A percentile compares a stretch with the other conserved stretches of the same genome.
Evolutionary conservation across 2,797 vertebrate genomes (phyloP).

Genomic region (Sebastes minor): DNA sequence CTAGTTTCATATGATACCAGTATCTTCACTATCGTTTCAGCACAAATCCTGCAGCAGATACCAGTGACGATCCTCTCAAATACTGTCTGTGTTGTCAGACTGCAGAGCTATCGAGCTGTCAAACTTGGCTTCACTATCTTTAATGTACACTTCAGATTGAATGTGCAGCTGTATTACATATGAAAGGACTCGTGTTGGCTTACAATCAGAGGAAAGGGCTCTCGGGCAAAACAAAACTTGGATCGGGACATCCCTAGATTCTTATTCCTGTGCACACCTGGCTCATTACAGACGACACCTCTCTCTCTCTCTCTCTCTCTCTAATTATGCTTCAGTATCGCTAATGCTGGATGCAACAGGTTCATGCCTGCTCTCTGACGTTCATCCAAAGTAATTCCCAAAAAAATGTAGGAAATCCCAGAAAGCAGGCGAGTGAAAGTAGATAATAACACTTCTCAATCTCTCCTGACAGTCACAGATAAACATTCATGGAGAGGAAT

Average conservation of each 20-base stretch:
- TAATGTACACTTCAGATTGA: not conserved
- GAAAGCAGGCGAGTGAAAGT: not conserved
- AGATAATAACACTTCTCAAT: not conserved
- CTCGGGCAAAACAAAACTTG: conserved; percentile 1
- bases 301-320: conserved; percentile 7
- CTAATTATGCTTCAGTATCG: conserved; percentile 23
- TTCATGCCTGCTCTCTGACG: conserved; percentile 29
- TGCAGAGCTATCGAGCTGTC: not conserved
- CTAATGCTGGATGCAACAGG: conserved; percentile 35
- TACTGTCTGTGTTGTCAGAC: not conserved
- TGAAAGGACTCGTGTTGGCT: not conserved
- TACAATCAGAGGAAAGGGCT: conserved; percentile 5
- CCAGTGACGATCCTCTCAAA: not conserved
- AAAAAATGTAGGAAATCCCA: conserved; percentile 25
- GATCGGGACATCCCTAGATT: not conserved
- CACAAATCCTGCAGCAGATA: too few relatives aligned
- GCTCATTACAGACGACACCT: not conserved
- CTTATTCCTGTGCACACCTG: conserved; percentile 27
- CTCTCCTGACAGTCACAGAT: not conserved
- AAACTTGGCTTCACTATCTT: not conserved
- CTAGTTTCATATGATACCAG: too few relatives aligned
- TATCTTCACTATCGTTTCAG: too few relatives aligned
- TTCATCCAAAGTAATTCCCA: not conserved
- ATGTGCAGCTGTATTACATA: not conserved
- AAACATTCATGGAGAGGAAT: not conserved